phyloP scores from a whole-genome alignment of 2,888 invertebrate genomes.

The Troides helena region DNA sequence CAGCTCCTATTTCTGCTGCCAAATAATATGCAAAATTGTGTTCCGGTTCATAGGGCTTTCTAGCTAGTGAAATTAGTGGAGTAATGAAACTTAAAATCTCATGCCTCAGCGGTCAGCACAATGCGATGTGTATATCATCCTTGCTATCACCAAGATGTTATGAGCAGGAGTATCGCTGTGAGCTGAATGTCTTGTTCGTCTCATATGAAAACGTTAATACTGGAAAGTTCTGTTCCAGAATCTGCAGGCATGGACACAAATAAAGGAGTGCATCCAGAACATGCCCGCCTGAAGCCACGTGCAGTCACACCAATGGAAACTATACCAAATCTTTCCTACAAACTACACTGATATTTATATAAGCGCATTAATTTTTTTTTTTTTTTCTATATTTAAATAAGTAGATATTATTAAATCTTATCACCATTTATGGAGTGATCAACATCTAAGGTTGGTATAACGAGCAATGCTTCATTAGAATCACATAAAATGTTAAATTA shows the following conservation, averaged over 20 bases:
- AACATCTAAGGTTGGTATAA: background rate
- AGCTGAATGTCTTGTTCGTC: no score
- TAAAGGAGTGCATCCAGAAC: conserved; percentile 86
- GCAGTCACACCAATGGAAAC: conserved; percentile 24
- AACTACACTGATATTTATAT: conserved; percentile 34
- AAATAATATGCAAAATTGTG: no score
- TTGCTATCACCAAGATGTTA: no score
- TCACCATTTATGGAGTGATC: conserved; percentile 1
- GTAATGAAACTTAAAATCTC: no score
- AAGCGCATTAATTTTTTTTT: conserved; percentile 35
- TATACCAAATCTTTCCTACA: conserved; percentile 49
- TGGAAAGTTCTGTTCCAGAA: conserved; percentile 71
- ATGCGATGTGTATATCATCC: no score
- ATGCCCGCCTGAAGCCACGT: conserved; percentile 68
- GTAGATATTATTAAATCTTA: conserved; percentile 22
- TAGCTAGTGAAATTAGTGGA: no score
- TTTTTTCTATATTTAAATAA: conserved; percentile 18
- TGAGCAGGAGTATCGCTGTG: no score
- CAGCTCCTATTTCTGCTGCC: no score
- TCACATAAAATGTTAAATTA: no score
- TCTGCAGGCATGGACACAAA: conserved; percentile 88
- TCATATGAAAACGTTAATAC: no score
- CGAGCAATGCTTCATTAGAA: background rate
- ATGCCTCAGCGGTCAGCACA: no score
- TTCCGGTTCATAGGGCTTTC: no score